These are phyloP conservation scores for Sericinus montela DNA, from an alignment of 2,888 invertebrate species.

Conservation along the genomic window DNA sequence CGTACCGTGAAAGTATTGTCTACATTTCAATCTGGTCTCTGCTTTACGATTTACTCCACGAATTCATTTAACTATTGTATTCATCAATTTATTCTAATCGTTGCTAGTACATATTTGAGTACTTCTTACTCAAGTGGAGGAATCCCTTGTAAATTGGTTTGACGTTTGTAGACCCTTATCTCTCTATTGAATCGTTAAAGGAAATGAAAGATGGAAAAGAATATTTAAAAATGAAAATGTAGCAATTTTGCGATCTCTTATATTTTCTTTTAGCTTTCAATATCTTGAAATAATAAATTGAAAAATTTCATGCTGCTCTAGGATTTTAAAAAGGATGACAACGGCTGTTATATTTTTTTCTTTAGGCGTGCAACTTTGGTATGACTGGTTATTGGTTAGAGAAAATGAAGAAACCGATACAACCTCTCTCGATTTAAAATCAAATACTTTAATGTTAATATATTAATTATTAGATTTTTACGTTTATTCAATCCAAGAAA, in stretches of 20 bases:
- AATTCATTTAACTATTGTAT: slow-evolving; percentile 37
- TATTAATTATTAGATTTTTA: too few species aligned
- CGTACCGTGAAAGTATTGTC: slow-evolving; percentile 56
- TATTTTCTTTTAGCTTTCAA: too few species aligned
- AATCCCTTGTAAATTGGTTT: background rate
- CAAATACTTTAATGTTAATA: too few species aligned
- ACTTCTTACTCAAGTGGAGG: background rate
- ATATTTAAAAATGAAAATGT: background rate
- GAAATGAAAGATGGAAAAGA: background rate
- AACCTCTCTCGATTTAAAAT: background rate
- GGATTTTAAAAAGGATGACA: background rate
- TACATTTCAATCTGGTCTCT: slow-evolving; percentile 49
- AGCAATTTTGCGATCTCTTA: too few species aligned
- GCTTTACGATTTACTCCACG: slow-evolving; percentile 35
- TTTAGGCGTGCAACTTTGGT: background rate
- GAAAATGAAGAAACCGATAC: too few species aligned
- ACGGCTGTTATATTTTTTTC: background rate
- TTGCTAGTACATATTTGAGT: slow-evolving; percentile 1
- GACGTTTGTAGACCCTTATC: background rate
- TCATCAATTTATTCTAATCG: slow-evolving; percentile 28
- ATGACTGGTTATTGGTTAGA: background rate
- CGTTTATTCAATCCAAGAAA: too few species aligned
- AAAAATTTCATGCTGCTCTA: background rate
- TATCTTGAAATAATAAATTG: background rate
- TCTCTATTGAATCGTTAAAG: background rate